Conservation (phyloP, 1,140 invertebrate species). For the Microvelia longipes region DNA sequence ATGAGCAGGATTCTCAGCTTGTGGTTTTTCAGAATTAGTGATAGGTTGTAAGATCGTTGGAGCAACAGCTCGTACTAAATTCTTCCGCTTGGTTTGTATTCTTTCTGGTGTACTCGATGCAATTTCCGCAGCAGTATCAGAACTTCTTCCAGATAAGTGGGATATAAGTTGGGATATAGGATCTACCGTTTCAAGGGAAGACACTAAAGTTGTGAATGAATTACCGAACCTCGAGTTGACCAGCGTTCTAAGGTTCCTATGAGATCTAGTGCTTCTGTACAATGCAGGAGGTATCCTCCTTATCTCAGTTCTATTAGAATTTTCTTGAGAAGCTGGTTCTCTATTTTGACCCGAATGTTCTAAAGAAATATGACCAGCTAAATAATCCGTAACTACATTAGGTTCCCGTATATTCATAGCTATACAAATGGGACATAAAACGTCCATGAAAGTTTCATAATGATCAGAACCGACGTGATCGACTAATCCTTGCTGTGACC, state of each 20-base stretch:
- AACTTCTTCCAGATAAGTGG: background rate
- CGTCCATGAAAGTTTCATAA: conserved; percentile 36
- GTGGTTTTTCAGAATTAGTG: background rate
- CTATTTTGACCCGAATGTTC: background rate
- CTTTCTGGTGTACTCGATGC: background rate
- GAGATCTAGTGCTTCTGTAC: background rate
- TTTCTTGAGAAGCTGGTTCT: background rate
- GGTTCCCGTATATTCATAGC: background rate
- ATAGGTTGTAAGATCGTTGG: background rate
- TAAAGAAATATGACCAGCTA: background rate
- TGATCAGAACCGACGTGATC: conserved; percentile 86
- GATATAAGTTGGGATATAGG: background rate
- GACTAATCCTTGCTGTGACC: conserved; percentile 76
- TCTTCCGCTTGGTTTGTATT: background rate
- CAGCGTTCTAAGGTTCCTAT: background rate
- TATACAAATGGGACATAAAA: background rate
- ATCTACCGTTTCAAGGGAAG: background rate
- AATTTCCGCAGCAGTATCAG: background rate
- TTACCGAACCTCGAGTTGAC: background rate
- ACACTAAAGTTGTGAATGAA: background rate
- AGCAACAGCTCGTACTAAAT: background rate
- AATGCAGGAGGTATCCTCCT: background rate
- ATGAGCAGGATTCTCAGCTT: background rate
- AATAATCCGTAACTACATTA: background rate
- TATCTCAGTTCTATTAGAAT: background rate